Percentiles rank a stretch among this genome's conserved stretches.
Conservation (phyloP, 2,888 invertebrate genomes). For the Polymixis lichenea region DNA sequence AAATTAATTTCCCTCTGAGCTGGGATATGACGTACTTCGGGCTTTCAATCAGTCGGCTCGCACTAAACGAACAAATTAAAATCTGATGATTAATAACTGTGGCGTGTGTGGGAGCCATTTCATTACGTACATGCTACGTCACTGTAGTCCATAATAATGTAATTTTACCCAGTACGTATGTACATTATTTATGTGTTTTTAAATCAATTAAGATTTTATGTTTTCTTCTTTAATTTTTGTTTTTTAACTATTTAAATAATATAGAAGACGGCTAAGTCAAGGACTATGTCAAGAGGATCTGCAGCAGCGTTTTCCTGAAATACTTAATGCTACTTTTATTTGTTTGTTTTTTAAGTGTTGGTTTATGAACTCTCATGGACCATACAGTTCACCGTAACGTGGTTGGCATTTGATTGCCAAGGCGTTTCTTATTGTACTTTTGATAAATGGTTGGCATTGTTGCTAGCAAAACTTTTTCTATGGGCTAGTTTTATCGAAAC, state of each 20-base stretch:
- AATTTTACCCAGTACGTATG: background rate
- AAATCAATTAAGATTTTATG: background rate
- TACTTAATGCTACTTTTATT: background rate
- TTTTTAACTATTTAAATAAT: background rate
- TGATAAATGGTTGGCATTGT: background rate
- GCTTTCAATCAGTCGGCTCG: constrained; percentile 32
- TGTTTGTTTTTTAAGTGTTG: background rate
- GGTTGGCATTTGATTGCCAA: background rate
- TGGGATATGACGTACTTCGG: background rate
- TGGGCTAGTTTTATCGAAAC: background rate
- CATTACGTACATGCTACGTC: constrained; percentile 6
- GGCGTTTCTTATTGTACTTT: background rate
- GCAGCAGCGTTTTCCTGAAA: too few relatives aligned
- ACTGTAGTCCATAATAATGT: constrained; percentile 4
- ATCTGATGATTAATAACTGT: constrained; percentile 37
- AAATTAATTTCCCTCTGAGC: background rate
- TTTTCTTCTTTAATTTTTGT: background rate
- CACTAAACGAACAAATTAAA: constrained; percentile 41
- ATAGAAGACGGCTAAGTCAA: background rate
- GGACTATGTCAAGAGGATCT: background rate
- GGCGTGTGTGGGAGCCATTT: constrained; percentile 5
- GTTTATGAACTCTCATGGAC: background rate
- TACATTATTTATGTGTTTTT: background rate
- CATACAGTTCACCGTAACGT: background rate
- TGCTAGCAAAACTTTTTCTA: background rate